Evolutionary conservation across 1,140 invertebrate genomes (phyloP).

Genomic region (Eumaeus atala): DNA sequence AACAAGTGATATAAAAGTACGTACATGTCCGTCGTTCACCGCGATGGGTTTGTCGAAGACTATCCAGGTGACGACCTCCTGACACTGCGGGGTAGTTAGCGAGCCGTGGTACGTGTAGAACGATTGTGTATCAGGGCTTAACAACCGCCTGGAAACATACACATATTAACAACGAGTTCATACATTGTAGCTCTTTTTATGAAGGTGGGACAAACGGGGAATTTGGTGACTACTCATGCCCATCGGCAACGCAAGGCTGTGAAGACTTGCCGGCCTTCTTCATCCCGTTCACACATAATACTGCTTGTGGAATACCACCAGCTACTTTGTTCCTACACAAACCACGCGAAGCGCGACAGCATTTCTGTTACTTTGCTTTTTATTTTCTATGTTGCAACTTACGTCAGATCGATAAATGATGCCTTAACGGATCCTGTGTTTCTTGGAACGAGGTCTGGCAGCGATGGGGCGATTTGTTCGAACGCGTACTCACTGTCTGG

Average conservation of each 20-base stretch:
- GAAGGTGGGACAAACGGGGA: no score
- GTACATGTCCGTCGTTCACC: conserved; percentile 71
- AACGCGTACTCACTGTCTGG: conserved; percentile 35
- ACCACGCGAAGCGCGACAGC: no score
- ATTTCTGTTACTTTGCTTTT: no score
- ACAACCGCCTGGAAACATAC: conserved; percentile 33
- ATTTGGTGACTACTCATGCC: conserved; percentile 38
- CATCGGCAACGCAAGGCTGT: conserved; percentile 51
- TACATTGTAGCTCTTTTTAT: no score
- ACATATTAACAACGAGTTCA: no score
- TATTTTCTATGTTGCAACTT: conserved; percentile 24
- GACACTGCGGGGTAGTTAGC: conserved; percentile 78
- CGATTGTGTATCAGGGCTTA: conserved; percentile 47
- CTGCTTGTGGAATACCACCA: no score
- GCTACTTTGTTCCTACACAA: no score
- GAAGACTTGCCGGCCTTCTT: no score
- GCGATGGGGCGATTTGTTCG: conserved; percentile 32
- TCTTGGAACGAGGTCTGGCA: conserved; percentile 30
- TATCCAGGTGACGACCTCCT: conserved; percentile 79
- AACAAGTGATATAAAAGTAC: not conserved
- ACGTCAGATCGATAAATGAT: conserved; percentile 40
- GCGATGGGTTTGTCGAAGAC: conserved; percentile 72
- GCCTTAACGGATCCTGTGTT: conserved; percentile 20
- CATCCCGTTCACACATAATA: no score
- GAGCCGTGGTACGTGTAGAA: conserved; percentile 79